Evolutionary conservation across 1,140 invertebrate species (phyloP).

Genomic region (Drosophila jambulina): DNA sequence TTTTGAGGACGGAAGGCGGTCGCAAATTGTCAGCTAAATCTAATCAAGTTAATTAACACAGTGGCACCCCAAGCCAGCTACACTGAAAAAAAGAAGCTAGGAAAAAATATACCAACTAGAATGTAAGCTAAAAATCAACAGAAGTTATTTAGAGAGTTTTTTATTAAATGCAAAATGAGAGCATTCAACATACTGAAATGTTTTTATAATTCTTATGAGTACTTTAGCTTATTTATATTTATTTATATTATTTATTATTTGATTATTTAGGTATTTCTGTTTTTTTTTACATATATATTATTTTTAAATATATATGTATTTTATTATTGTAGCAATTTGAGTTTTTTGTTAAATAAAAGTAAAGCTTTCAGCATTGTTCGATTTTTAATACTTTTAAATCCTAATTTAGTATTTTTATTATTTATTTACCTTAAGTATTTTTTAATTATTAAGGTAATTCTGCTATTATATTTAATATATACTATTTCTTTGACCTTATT

Average conservation of each 20-base stretch:
- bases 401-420: too few relatives aligned
- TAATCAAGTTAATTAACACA: slow-evolving; percentile 81
- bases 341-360: too few relatives aligned
- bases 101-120: background rate
- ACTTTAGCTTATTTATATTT: background rate
- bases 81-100: slow-evolving; percentile 18
- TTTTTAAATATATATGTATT: too few relatives aligned
- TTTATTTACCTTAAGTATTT: too few relatives aligned
- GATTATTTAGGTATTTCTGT: background rate
- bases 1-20: slow-evolving; percentile 6
- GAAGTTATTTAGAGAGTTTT: background rate
- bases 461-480: background rate
- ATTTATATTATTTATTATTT: background rate
- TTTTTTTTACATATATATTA: background rate
- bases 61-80: slow-evolving; percentile 33
- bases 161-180: too few relatives aligned
- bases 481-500: too few relatives aligned
- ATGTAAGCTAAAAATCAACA: background rate
- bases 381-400: too few relatives aligned
- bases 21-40: slow-evolving; percentile 75
- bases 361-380: too few relatives aligned
- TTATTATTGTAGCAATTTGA: too few relatives aligned
- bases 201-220: background rate
- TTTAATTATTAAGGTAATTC: background rate
- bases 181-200: background rate